Conservation (phyloP, 23 tunicate species). For the Styela clava region DNA sequence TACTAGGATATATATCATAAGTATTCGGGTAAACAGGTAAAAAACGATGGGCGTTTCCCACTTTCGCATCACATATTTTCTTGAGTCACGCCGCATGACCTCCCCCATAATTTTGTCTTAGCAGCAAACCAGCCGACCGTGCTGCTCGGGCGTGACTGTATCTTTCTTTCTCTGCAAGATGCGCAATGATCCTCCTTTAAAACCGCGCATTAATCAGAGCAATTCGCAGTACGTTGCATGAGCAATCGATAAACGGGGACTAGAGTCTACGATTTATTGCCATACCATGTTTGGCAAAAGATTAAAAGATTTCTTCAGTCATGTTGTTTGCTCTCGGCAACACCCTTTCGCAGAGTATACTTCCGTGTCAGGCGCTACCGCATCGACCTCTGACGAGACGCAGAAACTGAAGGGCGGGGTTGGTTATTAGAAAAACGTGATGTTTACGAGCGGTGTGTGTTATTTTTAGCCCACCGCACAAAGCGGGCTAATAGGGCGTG, state of each 20-base stretch:
- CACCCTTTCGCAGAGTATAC: neutral
- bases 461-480: neutral
- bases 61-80: neutral
- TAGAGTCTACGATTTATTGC: too few species aligned
- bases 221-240: neutral
- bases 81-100: neutral
- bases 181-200: neutral
- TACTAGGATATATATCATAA: too few species aligned
- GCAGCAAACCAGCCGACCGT: neutral
- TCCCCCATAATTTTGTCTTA: neutral
- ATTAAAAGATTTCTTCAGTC: neutral
- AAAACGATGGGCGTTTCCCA: neutral
- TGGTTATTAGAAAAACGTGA: neutral
- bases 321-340: neutral
- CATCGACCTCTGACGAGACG: neutral
- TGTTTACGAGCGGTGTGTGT: neutral
- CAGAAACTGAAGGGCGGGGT: neutral
- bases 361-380: conserved; percentile 1
- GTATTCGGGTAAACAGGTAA: neutral
- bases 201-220: neutral
- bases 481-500: neutral
- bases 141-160: neutral
- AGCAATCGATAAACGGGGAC: neutral
- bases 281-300: neutral
- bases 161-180: neutral